Evolutionary conservation across 2,797 vertebrate species (phyloP).

Genomic region (Amniataba percoides): DNA sequence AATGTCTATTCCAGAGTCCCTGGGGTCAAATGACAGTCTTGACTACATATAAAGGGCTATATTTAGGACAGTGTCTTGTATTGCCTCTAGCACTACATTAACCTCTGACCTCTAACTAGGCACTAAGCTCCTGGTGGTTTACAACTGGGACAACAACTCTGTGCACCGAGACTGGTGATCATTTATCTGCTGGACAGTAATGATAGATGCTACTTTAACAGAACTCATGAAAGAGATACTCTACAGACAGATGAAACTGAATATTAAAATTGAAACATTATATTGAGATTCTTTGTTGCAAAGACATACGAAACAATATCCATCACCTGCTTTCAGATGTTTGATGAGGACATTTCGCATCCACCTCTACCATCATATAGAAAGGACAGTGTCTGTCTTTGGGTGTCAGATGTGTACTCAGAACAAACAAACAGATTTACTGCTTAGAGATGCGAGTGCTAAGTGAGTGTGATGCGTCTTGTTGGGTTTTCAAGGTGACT

Average conservation of each 20-base stretch:
- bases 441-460: conserved; percentile 42
- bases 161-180: conserved; percentile 11
- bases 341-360: not conserved
- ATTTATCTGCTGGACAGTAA: conserved; percentile 13
- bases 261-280: not conserved
- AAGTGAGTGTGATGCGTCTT: conserved; percentile 61
- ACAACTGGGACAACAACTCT: conserved; percentile 67
- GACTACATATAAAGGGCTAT: conserved; percentile 71
- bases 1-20: conserved; percentile 60
- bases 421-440: conserved; percentile 70
- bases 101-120: conserved; percentile 76
- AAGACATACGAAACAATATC: not conserved
- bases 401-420: conserved; percentile 34
- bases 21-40: conserved; percentile 67
- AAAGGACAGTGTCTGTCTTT: conserved; percentile 14
- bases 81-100: conserved; percentile 77
- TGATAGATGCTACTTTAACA: not conserved
- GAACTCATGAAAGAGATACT: not conserved
- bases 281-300: not conserved
- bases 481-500: conserved; percentile 40
- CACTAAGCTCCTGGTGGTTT: conserved; percentile 71
- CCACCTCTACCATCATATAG: conserved; percentile 11
- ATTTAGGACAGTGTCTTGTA: conserved; percentile 77
- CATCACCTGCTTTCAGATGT: not conserved
- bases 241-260: conserved; percentile 9